phyloP scores from a whole-genome alignment of 2,888 invertebrate genomes.

The Drosophila testacea region DNA sequence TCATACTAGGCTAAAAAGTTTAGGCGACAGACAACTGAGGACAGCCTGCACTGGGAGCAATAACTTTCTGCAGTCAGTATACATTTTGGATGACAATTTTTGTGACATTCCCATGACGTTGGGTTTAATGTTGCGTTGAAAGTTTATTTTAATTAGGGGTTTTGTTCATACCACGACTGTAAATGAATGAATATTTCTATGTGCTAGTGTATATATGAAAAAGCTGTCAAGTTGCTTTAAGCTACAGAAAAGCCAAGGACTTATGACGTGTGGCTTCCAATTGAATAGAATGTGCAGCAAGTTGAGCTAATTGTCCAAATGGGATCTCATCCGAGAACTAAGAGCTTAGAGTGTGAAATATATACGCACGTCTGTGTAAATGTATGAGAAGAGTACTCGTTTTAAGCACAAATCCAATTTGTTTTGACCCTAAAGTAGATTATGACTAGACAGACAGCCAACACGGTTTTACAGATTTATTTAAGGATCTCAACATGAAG shows the following conservation, averaged over 20 bases:
- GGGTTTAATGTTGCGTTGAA: slow-evolving; percentile 60
- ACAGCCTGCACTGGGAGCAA: slow-evolving; percentile 32
- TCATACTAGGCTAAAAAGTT: slow-evolving; percentile 34
- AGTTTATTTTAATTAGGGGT: slow-evolving; percentile 66
- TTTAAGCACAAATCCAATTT: slow-evolving; percentile 2
- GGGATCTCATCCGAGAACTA: neutral
- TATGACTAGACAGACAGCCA: slow-evolving; percentile 2
- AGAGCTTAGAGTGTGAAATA: slow-evolving; percentile 8
- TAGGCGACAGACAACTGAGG: slow-evolving; percentile 10
- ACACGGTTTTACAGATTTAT: neutral
- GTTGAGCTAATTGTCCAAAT: slow-evolving; percentile 36
- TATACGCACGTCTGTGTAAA: neutral
- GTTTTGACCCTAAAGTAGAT: slow-evolving; percentile 5
- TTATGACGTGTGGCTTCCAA: slow-evolving; percentile 27
- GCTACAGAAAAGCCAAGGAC: slow-evolving; percentile 23
- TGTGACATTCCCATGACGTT: slow-evolving; percentile 40
- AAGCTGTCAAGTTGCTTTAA: slow-evolving; percentile 26
- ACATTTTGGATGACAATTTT: slow-evolving; percentile 43
- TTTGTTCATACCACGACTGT: slow-evolving; percentile 31
- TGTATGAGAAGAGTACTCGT: neutral
- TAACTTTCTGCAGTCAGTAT: slow-evolving; percentile 51
- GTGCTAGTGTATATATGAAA: neutral
- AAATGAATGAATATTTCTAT: neutral
- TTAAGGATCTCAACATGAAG: neutral
- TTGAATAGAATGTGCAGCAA: slow-evolving; percentile 21